Evolutionary conservation across 2,888 invertebrate genomes (phyloP).

Genomic region (Hydropsyche betteni): DNA sequence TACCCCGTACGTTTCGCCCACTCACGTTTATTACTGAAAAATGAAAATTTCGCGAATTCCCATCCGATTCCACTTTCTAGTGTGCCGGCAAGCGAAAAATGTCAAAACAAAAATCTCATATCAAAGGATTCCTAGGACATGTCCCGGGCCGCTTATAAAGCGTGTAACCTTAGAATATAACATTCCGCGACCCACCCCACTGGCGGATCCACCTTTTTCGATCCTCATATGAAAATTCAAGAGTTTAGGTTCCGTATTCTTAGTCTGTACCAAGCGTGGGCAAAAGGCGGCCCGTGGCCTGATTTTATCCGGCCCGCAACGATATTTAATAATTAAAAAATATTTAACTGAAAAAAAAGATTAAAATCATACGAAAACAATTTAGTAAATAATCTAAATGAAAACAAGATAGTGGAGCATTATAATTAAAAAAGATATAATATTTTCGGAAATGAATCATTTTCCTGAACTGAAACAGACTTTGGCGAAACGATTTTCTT

Average conservation of each 20-base stretch:
- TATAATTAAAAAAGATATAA: no score
- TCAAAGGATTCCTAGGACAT: constrained; percentile 49
- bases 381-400: no score
- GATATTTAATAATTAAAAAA: no score
- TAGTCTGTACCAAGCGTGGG: neutral
- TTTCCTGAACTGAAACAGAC: no score
- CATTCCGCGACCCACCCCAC: constrained; percentile 37
- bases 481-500: no score
- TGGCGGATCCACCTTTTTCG: constrained; percentile 12
- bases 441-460: no score
- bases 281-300: no score
- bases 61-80: constrained; percentile 5
- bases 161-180: constrained; percentile 46
- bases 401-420: no score
- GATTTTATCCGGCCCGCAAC: no score
- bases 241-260: neutral
- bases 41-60: constrained; percentile 38
- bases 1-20: neutral
- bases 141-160: constrained; percentile 43
- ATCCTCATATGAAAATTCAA: constrained; percentile 26
- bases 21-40: constrained; percentile 29
- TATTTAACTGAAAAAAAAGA: no score
- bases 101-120: constrained; percentile 52
- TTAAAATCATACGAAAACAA: no score
- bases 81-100: constrained; percentile 41